Evolutionary conservation across 2,113 vertebrate species (phyloP).

Genomic region (Mellivora capensis): DNA sequence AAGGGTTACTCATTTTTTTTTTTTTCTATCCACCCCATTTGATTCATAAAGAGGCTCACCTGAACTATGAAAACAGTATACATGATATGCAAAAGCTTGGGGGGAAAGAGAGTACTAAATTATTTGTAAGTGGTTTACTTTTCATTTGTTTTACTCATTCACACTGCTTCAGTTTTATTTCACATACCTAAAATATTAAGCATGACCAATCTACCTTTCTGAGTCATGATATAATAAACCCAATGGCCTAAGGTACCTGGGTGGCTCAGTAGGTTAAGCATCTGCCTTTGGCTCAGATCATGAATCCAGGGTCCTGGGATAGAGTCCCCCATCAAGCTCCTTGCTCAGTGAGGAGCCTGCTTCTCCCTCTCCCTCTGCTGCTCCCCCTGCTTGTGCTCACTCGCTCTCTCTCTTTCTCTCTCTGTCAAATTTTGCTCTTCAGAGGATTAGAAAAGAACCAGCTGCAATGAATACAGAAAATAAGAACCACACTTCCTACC

Average conservation of each 20-base stretch:
- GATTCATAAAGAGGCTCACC: constrained; percentile 8
- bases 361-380: neutral
- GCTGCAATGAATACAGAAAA: neutral
- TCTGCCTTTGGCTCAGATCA: neutral
- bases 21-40: neutral
- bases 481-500: neutral
- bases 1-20: neutral
- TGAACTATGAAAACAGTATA: neutral
- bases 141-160: neutral
- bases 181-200: neutral
- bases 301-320: too few relatives aligned
- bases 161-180: neutral
- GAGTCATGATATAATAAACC: neutral
- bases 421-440: neutral
- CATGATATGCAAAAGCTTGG: neutral
- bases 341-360: neutral
- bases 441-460: constrained; percentile 10
- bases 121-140: neutral
- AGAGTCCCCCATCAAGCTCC: neutral
- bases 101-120: neutral
- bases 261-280: neutral
- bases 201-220: neutral
- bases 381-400: neutral
- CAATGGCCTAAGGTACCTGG: neutral
- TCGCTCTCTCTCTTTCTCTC: neutral